Base-by-base conservation (phyloP, 2,888 invertebrate species). In the Drosophila rubida region DNA sequence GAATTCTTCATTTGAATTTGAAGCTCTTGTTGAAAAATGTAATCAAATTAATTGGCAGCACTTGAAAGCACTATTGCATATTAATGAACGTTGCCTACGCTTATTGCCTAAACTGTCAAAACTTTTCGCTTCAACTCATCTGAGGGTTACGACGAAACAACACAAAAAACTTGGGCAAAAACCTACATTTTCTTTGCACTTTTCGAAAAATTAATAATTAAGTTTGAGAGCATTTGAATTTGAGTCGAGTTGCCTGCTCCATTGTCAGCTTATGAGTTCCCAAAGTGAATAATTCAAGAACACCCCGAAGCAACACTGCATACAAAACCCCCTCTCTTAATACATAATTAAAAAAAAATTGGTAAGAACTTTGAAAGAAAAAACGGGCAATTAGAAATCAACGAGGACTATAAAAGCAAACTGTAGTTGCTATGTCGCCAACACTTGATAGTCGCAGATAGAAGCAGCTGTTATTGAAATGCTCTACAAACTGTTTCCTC, bases 401-500 rank as follows among this genome's bases (percentile, higher is more conserved):
- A 39, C 19, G 7, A 19, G n/a, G n/a, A 27, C 13, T 72, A 71
- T 76, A 73, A 73, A 72, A 60, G 7, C 23, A 1, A 1, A 4
- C 4, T n/a, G n/a, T 4, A 0, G 3, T 8, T 5, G 4, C 6
- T 4, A 41, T 9, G 5, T 0, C 5, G 19, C 9, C 25, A 27
- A 14, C 45, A 71, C 37, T 57, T 16, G 0, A 22, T 2, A 6
- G 27, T 7, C 30, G 27, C n/a, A n/a, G n/a, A n/a, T n/a, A n/a
- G n/a, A n/a, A 14, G 4, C 2, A 5, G 0, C 6, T 50, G 7
- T 8, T 3, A 7, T 19, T 4, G 59, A 48, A 39, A 76, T 74
- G 74, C 50, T 76, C 5, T 51, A 13, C 25, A 58, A 39, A 13
- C n/a, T 76, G n/a, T 76, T 74, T 19, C 53, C 74, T 3, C 53